Percentiles rank a stretch among this genome's conserved stretches.
Evolutionary conservation across 2,888 invertebrate genomes (phyloP).

Genomic region (Dynastes hyllus): DNA sequence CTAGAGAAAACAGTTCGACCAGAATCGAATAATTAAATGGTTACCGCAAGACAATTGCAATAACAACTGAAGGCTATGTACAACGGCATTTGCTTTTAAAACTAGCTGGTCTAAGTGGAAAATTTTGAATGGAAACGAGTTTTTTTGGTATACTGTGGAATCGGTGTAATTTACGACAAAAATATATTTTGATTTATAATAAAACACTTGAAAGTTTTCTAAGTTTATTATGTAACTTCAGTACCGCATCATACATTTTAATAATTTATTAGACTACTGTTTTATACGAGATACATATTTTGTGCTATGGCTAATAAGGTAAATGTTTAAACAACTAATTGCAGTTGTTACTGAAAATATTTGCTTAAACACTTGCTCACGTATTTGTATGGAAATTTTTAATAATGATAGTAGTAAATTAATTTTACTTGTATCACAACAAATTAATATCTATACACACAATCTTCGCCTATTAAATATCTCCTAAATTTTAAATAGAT

Average conservation of each 20-base stretch:
- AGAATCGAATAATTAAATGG: no score
- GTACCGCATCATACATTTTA: background rate
- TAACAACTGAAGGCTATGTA: no score
- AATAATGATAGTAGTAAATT: slow-evolving; percentile 1
- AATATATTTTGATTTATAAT: background rate
- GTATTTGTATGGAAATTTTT: background rate
- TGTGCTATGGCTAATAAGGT: background rate
- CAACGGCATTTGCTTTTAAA: no score
- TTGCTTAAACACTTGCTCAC: slow-evolving; percentile 13
- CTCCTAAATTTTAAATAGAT: background rate
- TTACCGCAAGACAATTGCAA: no score
- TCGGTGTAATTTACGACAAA: no score
- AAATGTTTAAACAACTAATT: background rate
- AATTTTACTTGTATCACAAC: slow-evolving; percentile 19
- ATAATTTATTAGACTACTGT: background rate
- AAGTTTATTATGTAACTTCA: slow-evolving; percentile 5
- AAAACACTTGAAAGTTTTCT: background rate
- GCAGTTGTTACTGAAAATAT: slow-evolving; percentile 4
- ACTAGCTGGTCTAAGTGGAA: no score
- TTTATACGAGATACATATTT: slow-evolving; percentile 1
- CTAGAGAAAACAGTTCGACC: no score
- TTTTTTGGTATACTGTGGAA: no score
- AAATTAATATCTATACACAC: slow-evolving; percentile 3
- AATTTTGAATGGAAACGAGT: no score
- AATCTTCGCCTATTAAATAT: background rate